Base-by-base conservation (phyloP, 2,888 invertebrate species). In the Onchidella celtica region DNA sequence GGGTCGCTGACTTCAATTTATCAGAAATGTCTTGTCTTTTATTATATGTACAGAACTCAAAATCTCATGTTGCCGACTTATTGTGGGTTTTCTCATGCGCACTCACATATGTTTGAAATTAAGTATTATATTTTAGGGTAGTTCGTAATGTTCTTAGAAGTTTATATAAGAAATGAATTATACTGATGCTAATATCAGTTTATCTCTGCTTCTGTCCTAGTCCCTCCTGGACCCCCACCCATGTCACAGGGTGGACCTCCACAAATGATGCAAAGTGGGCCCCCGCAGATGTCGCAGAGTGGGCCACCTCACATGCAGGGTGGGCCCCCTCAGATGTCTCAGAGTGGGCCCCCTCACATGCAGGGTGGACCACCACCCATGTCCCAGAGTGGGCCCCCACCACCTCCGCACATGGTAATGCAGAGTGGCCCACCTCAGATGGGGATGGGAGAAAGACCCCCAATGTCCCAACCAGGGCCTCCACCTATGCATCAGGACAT, bases 231-330 rank as follows among this genome's bases (percentile, higher is more conserved):
- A n/a, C 80, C 74, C 21, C 81, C 72, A 34, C 65, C 57, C 27
- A 81, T 81, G 80, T n/a, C 40, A 2, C 80, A 66, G n/a, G 79
- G 73, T 59, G 80, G 77, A 0, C 79, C 70, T 6, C 77, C 59
- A 27, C 63, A 55, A 4, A 80, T 83, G 77, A 40, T 68, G 3
- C 68, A 72, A 27, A 75, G 76, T 36, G 69, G 69, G 9, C 80
- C 34, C 34, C 80, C 40, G 47, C 70, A 63, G 38, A 78, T 79
- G 72, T 17, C 59, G 21, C 70, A 40, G n/a, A 66, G 78, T 36
- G 83, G 80, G 6, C 74, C 78, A 24, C 69, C 36, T 21, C 61
- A 63, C 69, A 6, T 38, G 47, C 63, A 70, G 3, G 69, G 66
- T 24, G 78, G 78, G 0, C 72, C 68, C 1, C 77, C 57, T 27